phyloP scores from a whole-genome alignment of 2,888 invertebrate species.

The Stegana nigrithorax region DNA sequence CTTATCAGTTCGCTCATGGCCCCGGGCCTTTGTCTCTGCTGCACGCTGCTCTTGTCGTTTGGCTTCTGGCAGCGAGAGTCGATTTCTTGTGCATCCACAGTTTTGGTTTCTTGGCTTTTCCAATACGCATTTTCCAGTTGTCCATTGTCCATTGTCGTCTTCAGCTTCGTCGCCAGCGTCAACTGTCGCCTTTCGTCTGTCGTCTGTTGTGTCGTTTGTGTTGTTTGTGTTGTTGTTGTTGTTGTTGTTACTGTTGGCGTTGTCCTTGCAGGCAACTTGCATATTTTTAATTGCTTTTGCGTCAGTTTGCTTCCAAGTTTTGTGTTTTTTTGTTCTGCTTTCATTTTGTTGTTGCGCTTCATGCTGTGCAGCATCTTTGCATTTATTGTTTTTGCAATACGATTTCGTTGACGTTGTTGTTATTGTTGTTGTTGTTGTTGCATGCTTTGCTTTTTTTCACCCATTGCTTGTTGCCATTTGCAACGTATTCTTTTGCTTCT shows the following conservation, averaged over 20 bases:
- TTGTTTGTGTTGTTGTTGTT: background rate
- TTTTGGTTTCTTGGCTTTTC: too few species aligned
- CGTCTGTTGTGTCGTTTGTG: too few species aligned
- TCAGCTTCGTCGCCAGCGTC: too few species aligned
- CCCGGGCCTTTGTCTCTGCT: too few species aligned
- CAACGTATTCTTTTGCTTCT: background rate
- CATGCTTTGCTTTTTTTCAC: too few species aligned
- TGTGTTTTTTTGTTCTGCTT: background rate
- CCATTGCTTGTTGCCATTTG: too few species aligned
- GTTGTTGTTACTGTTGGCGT: background rate
- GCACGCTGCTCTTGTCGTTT: background rate
- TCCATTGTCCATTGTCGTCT: too few species aligned
- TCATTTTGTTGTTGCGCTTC: background rate
- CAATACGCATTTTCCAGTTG: too few species aligned
- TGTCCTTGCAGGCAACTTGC: conserved; percentile 5
- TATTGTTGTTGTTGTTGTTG: background rate
- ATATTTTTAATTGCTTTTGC: conserved; percentile 6
- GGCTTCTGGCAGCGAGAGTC: background rate
- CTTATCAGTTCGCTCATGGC: too few species aligned
- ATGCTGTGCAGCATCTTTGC: too few species aligned
- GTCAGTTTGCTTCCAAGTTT: background rate
- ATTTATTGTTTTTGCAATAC: background rate
- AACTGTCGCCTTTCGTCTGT: too few species aligned
- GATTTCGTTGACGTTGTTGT: background rate
- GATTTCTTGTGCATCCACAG: too few species aligned